Evolutionary conservation across 2,797 vertebrate species (phyloP), one percentile per base, ranked within the genome.

Genomic region (Trachops cirrhosus): DNA sequence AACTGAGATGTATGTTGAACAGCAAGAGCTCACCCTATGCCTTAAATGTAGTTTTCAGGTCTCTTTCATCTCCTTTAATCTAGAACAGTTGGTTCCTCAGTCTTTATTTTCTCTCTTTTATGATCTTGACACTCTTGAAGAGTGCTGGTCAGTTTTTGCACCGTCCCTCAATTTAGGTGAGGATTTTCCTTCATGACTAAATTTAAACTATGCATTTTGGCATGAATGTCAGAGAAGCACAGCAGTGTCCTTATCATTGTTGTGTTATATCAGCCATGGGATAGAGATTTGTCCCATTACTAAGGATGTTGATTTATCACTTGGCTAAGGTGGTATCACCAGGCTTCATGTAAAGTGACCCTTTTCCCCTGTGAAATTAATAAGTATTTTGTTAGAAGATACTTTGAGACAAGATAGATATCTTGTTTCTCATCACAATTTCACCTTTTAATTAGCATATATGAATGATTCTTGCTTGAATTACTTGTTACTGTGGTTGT

Each of bases 281-380:
- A 37, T 37, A 78, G n/a, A 54, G 32, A 88, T 93, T 39, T 89
- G 57, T 84, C 70, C 37, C 19, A 22, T 89, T 80, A 70, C 89
- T 74, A 80, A 95, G 10, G 26, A 46, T 64, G 32, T 19, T 95
- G 64, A 62, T 73, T 88, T 95, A 59, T 90, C 59, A 62, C 5
- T 92, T 74, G 24, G 48, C 67, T 83, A 79, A 86, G 50, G 57
- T 74, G 32, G 21, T 75, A n/a, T 57, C 89, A 75, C 48, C 67
- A 93, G 62, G 10, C 22, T 94, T 92, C 82, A 77, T 52, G 39
- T 74, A 71, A 68, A 78, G 59, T 91, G 67, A 18, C 18, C 59
- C 9, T 78, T 94, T 96, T 77, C 3, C 34, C 46, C 26, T 82
- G 91, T 82, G 57, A 89, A 94, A 90, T 90, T 54, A 91, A 48